Evolutionary conservation across 2,113 vertebrate species (phyloP), one percentile per base, ranked within the genome.

Genomic region (Festucalex cinctus): DNA sequence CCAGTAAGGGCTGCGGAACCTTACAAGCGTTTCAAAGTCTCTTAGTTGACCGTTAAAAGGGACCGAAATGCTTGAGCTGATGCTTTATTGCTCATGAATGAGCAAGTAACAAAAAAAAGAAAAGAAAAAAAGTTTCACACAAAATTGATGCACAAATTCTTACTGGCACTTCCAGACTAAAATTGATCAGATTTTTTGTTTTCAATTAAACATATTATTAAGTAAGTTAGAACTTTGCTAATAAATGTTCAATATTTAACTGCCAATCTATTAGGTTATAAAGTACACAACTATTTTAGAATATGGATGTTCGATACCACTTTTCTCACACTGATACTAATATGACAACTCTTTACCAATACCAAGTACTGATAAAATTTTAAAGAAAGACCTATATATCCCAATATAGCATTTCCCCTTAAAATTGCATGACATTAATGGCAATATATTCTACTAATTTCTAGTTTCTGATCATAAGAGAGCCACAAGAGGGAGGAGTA

Each of bases 1-100:
- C 83, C 82, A 81, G 89, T 85, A 84, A 84, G 86, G 82, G 83
- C 86, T 80, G 70, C 72, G 78, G 78, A 84, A 85, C 88, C 84
- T 77, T 46, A 79, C 70, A 81, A 77, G 68, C 83, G 79, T 84
- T 86, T 84, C 76, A 84, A 85, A 70, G 82, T 72, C 73, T 73
- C 78, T 84, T 6, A 86, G 85, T 83, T 85, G 77, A 84, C 66
- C 84, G 72, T 54, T 80, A 85, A 85, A 83, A 77, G 77, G 75
- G 75, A 72, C 75, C 79, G 73, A 78, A 79, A 80, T 66, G 73
- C 83, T 84, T 3, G 0, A 73, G 82, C 85, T 46, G 12, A 68
- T 59, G 76, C 71, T 75, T 43, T 53, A 63, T 54, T 26, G 26
- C 72, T 79, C 69, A 75, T 60, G 78, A 77, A 76, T 75, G 43